Evolutionary conservation across 1,140 invertebrate species (phyloP), one percentile per base, ranked within the genome.

Genomic region (Trachymyrmex cornetzi): DNA sequence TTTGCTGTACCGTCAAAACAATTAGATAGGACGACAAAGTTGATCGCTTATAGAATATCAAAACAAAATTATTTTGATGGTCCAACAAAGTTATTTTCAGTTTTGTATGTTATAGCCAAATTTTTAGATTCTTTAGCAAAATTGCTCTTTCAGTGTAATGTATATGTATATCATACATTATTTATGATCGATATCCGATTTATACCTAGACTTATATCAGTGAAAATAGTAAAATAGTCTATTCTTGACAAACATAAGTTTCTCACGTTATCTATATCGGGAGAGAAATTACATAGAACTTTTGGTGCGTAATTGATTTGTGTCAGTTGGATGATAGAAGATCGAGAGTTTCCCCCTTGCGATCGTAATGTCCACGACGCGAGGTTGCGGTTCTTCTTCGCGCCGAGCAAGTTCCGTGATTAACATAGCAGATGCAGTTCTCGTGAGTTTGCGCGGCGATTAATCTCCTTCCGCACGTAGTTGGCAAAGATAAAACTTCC

Each of bases 351-450:
- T 50, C 48, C 48, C 11, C 30, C 22, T 24, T 5, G 27, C 63
- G 48, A 34, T 55, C n/a, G 44, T 67, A 69, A 66, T 66, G 77
- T 66, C 77, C 67, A 30, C 38, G 53, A 44, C 22, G 38, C 27
- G 67, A 30, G 38, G 55, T 61, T 57, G 66, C 38, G 53, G n/a
- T 48, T 50, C 55, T 74, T 34, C 50, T 34, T 63, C 38, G 53
- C 61, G 27, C 22, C 53, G 63, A 19, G 55, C 55, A 72, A 84
- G 80, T 75, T 61, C 44, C 80, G 38, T 61, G 80, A 84, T 84
- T 84, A 84, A 84, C 80, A 84, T 84, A 84, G 69, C 80, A 61
- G 80, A 84, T 75, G 80, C 80, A 75, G 80, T 84, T 84, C 55
- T 57, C 55, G 80, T 72, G 80, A 84, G 80, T 84, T 84, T 84